Percentiles rank a stretch among this genome's conserved stretches.
phyloP scores from a whole-genome alignment of 2,888 invertebrate genomes.

The Oscheius sp. region DNA sequence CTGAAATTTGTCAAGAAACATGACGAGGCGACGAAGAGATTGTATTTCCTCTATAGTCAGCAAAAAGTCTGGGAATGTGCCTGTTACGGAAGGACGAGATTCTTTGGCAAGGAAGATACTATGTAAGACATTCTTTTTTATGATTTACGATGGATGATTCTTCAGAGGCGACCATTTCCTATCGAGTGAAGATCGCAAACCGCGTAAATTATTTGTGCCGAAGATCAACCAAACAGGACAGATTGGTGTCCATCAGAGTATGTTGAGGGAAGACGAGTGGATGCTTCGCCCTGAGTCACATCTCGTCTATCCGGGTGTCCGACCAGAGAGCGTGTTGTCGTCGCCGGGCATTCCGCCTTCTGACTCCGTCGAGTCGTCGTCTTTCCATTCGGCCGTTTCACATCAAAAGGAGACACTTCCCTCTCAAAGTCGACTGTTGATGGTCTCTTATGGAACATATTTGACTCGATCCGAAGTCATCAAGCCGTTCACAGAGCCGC shows the following conservation, averaged over 20 bases:
- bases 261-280: constrained; percentile 37
- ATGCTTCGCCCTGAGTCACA: constrained; percentile 22
- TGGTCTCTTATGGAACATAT: constrained; percentile 24
- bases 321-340: background rate
- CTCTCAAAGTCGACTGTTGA: background rate
- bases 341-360: background rate
- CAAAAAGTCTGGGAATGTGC: constrained; percentile 81
- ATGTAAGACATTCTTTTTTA: constrained; percentile 40
- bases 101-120: constrained; percentile 88
- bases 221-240: constrained; percentile 45
- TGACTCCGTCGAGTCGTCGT: constrained; percentile 36
- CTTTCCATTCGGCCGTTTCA: constrained; percentile 51
- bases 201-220: constrained; percentile 45
- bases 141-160: constrained; percentile 43
- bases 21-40: constrained; percentile 85
- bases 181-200: constrained; percentile 4
- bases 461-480: constrained; percentile 15
- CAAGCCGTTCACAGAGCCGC: constrained; percentile 27
- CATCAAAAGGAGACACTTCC: constrained; percentile 41
- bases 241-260: constrained; percentile 54
- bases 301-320: constrained; percentile 8
- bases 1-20: constrained; percentile 75
- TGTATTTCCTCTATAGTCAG: constrained; percentile 91
- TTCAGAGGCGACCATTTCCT: constrained; percentile 54
- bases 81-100: constrained; percentile 92